Percentiles rank a stretch among this genome's conserved stretches.
Conservation (phyloP, 2,113 vertebrate genomes). For the Mionectes macconnelli region DNA sequence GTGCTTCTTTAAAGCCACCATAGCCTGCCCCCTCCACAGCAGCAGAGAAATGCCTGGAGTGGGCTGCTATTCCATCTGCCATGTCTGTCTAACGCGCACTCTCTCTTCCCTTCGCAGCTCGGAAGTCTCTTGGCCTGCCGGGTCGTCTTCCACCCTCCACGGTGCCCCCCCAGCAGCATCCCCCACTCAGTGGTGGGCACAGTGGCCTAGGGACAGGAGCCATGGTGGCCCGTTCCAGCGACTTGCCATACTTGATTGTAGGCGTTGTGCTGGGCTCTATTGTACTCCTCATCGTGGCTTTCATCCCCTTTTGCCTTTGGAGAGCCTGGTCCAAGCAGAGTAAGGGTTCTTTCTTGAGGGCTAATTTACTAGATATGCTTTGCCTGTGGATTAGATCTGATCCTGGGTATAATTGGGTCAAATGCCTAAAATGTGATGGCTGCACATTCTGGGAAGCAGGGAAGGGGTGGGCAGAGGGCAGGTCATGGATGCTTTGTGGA, state of each 20-base stretch:
- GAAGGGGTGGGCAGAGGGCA: neutral
- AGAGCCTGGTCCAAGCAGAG: constrained; percentile 97
- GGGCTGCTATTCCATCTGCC: neutral
- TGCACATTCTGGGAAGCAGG: neutral
- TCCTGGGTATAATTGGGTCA: neutral
- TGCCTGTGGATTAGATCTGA: neutral
- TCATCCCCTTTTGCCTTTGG: constrained; percentile 97
- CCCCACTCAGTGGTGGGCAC: constrained; percentile 37
- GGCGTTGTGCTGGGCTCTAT: constrained; percentile 89
- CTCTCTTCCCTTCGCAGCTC: constrained; percentile 60
- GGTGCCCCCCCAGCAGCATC: constrained; percentile 68
- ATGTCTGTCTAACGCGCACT: rapidly evolving
- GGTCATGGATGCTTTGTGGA: neutral
- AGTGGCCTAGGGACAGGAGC: constrained; percentile 65
- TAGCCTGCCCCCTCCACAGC: neutral
- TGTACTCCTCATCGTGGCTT: constrained; percentile 91
- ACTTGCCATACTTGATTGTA: constrained; percentile 93
- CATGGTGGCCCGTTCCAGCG: constrained; percentile 86
- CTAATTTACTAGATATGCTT: neutral
- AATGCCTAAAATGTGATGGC: neutral
- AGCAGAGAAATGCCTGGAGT: neutral
- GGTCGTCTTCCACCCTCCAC: constrained; percentile 78
- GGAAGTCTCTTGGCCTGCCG: constrained; percentile 72
- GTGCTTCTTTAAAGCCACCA: neutral
- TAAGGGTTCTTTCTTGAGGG: constrained; percentile 69